Conservation (phyloP, 2,888 invertebrate genomes). For the Pristionchus mayeri region DNA sequence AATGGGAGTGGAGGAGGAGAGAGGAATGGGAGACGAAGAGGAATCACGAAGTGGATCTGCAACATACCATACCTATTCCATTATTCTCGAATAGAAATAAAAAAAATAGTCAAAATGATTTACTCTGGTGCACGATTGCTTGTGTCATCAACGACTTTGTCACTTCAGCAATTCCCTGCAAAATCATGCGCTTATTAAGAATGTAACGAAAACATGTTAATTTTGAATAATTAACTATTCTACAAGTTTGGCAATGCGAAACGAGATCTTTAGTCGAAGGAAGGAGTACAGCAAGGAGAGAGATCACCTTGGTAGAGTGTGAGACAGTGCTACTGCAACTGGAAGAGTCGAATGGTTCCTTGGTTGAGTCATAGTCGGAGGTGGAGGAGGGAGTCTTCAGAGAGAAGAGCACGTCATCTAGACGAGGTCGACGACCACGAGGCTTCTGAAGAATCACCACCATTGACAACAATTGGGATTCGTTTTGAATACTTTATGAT, state of each 20-base stretch:
- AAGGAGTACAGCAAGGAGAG: too few relatives aligned
- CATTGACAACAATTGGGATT: too few relatives aligned
- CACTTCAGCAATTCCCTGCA: conserved; percentile 42
- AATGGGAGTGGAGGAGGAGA: neutral
- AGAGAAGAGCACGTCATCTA: conserved; percentile 45
- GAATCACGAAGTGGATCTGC: conserved; percentile 29
- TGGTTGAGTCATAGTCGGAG: conserved; percentile 31
- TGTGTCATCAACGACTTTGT: conserved; percentile 27
- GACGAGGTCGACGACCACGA: conserved; percentile 42
- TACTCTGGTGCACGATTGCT: neutral
- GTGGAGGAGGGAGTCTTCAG: conserved; percentile 15
- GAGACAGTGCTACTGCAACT: conserved; percentile 21
- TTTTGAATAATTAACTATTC: too few relatives aligned
- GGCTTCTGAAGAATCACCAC: neutral
- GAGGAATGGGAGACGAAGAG: conserved; percentile 4
- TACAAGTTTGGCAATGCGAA: too few relatives aligned
- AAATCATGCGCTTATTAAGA: neutral
- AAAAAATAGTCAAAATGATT: neutral
- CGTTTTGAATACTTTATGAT: neutral
- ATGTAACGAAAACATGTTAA: too few relatives aligned
- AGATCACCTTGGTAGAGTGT: conserved; percentile 40
- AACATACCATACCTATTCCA: neutral
- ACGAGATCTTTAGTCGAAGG: too few relatives aligned
- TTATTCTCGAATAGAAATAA: neutral
- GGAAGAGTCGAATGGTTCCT: conserved; percentile 45